These are phyloP conservation scores for Uropetala carovei DNA, from an alignment of 2,888 invertebrate species.

Conservation along the genomic window DNA sequence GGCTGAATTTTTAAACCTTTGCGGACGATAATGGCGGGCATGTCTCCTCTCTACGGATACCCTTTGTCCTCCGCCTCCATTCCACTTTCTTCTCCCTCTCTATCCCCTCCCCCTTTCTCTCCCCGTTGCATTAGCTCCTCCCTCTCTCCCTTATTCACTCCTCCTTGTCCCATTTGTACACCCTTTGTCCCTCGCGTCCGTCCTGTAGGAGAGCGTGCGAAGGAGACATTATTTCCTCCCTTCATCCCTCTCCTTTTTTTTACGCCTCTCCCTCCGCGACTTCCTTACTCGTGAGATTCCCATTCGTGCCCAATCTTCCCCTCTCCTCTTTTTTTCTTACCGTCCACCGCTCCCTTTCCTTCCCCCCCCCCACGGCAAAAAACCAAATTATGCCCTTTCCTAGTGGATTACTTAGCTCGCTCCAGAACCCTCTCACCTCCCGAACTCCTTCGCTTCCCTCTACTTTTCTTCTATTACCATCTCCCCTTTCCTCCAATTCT, in stretches of 20 bases:
- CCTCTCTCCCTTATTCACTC: neutral
- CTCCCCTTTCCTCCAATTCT: no score
- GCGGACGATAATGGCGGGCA: constrained; percentile 9
- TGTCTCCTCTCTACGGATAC: neutral
- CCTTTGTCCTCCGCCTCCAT: neutral
- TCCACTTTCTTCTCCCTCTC: neutral
- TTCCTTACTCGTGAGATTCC: neutral
- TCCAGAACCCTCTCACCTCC: no score
- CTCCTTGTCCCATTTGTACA: neutral
- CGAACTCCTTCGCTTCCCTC: no score
- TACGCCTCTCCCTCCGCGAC: neutral
- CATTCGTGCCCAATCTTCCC: neutral
- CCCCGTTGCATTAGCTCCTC: neutral
- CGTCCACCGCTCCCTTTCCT: neutral
- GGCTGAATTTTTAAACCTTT: constrained; percentile 26
- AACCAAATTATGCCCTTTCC: neutral
- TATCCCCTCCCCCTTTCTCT: neutral
- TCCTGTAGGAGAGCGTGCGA: no score
- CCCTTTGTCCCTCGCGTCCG: no score
- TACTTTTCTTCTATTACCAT: no score
- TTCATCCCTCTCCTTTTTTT: neutral
- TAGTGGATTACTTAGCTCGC: neutral
- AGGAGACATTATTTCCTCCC: neutral
- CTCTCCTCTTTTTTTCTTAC: neutral
- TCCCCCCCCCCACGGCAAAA: neutral